Conservation (phyloP, 1,140 invertebrate species). For the Bombus terrestris region DNA sequence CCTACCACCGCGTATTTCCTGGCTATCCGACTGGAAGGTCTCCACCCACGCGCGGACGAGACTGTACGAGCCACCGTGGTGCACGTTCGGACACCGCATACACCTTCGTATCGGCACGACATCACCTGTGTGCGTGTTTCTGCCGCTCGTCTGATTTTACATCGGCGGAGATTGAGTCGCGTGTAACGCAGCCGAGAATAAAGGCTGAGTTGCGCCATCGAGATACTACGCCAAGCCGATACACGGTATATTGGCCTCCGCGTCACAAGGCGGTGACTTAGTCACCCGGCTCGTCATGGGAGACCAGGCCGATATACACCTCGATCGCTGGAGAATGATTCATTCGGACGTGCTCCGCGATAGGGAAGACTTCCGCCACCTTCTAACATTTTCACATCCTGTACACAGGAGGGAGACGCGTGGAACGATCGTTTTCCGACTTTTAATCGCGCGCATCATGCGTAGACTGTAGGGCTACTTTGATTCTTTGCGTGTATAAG, state of each 20-base stretch:
- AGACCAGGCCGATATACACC: conserved; percentile 47
- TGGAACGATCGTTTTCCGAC: conserved; percentile 13
- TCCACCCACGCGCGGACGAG: conserved; percentile 59
- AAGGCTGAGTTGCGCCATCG: conserved; percentile 66
- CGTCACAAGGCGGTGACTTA: conserved; percentile 60
- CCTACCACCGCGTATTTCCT: conserved; percentile 38
- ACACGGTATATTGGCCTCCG: conserved; percentile 43
- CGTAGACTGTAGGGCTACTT: neutral
- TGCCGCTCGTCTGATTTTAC: conserved; percentile 22
- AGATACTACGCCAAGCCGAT: conserved; percentile 18
- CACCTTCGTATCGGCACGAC: neutral
- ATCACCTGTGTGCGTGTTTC: neutral
- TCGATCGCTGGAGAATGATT: conserved; percentile 51
- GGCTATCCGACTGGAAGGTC: conserved; percentile 41
- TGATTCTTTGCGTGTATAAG: neutral
- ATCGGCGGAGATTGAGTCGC: conserved; percentile 39
- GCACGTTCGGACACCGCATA: neutral
- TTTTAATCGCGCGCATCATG: conserved; percentile 18
- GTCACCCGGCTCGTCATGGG: conserved; percentile 70
- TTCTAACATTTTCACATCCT: conserved; percentile 29
- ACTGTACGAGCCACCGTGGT: conserved; percentile 22
- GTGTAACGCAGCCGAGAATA: conserved; percentile 46
- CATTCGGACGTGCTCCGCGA: conserved; percentile 40
- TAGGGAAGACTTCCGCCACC: conserved; percentile 48
- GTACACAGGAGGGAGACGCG: too few relatives aligned